Base-by-base conservation (phyloP, 2,888 invertebrate genomes). In the Agrotis puta region DNA sequence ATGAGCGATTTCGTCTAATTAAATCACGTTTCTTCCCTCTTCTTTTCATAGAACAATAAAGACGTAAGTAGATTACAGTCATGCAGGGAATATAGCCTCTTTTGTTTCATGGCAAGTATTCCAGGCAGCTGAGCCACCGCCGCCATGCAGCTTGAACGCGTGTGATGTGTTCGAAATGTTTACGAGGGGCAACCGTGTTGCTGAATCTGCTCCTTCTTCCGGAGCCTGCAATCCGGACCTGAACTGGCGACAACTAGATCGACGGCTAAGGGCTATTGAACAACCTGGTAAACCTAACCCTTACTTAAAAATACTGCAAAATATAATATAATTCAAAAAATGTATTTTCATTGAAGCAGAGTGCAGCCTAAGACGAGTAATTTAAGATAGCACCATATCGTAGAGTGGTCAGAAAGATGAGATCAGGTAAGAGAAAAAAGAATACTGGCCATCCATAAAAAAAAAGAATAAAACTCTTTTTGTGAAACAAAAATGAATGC, bases 201-300 rank as follows among this genome's bases (percentile, higher is more conserved):
- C 72, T 33, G 89, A 89, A n/a, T 77, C 85, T 6, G 70, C 86
- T 1, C 83, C 88, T 22, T 80, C 79, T 56, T 77, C 88, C 39
- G 87, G 89, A 16, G 89, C 89, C 2, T 96, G 96, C 74, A 87
- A 90, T 20, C 88, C 89, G 66, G 95, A 96, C 70, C 85, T 94
- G 3, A 94, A 96, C 71, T 94, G 97, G 91, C 89, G 96, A 58
- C 96, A 96, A 81, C 90, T 98, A 59, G 98, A 98, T 79, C 94
- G 97, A 54, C 92, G 97, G 72, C 90, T 98, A 27, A 93, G 97
- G 72, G 97, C 97, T 11, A 96, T 98, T 70, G 98, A 98, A 91
- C 97, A 98, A 89, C 96, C 98, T 84, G 97, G 98, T 97, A 90
- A 51, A 33, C 4, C 11, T 51, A 18, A 51, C 18, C 22, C 3